Evolutionary conservation across 2,113 vertebrate genomes (phyloP), one percentile per base, ranked within the genome.

Genomic region (Arvicanthis niloticus): DNA sequence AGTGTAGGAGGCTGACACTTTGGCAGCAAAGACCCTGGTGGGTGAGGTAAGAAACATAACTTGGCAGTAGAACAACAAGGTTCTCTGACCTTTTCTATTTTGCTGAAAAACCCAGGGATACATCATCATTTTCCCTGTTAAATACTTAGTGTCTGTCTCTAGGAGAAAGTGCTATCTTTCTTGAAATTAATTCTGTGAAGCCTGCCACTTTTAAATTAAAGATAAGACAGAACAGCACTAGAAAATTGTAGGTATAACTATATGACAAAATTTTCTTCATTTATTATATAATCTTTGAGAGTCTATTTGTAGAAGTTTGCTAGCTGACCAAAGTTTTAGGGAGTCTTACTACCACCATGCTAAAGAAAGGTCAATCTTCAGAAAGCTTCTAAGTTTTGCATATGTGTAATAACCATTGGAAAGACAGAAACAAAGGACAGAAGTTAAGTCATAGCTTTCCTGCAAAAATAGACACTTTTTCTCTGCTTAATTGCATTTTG

Each of bases 181-280:
- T 34, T 89, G 34, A 91, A 96, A 94, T 84, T 84, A 93, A 53
- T 37, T 8, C n/a, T 60, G 75, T 72, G 45, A 96, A 34, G 42
- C 88, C 56, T 93, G 21, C 53, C 70, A 70, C 45, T 84, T 94
- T 94, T 94, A 96, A 95, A 89, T 91, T 2, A 92, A 97, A 42
- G 40, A 29, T 51, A 70, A 91, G 58, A 72, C 10, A 13, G 24
- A 68, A 94, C 67, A 62, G 22, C 26, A 68, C 48, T 93, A 65
- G 16, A 48, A 91, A 86, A 34, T 96, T 19, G 7, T 65, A 37
- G 56, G 62, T 2, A 91, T n/a, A 89, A 2, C 11, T 82, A 45
- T 92, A 31, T 92, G 60, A 85, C 94, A 92, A 93, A 16, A 65
- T 3, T 72, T 56, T 11, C 60, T 93, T 53, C 45, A 19, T 21